Percentiles rank a stretch among this genome's conserved stretches.
phyloP scores from a whole-genome alignment of 2,888 invertebrate species.

The Machimus atricapillus region DNA sequence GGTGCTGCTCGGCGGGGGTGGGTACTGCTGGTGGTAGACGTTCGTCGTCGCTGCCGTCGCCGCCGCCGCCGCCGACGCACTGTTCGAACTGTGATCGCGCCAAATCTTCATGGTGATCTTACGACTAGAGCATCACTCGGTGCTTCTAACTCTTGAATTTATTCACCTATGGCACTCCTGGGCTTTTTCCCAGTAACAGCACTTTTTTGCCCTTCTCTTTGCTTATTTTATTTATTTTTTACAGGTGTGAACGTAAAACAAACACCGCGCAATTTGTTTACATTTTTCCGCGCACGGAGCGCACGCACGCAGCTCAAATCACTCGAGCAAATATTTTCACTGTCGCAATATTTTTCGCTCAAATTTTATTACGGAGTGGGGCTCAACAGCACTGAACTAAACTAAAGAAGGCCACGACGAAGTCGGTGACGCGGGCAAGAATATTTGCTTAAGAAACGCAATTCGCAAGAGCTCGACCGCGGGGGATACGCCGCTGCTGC shows the following conservation, averaged over 20 bases:
- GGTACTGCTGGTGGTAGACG: constrained; percentile 49
- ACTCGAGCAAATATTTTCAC: constrained; percentile 27
- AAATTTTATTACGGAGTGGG: neutral
- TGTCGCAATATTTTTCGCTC: constrained; percentile 5
- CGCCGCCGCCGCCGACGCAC: neutral
- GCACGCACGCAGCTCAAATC: constrained; percentile 17
- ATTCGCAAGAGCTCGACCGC: neutral
- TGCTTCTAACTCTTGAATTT: neutral
- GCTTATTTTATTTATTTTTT: neutral
- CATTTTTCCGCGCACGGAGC: neutral
- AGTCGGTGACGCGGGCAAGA: neutral
- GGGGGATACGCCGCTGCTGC: neutral
- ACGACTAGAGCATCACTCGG: constrained; percentile 20
- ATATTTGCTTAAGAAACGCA: neutral
- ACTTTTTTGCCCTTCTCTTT: neutral
- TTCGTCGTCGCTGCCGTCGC: constrained; percentile 39
- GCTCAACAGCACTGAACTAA: neutral
- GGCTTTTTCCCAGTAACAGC: neutral
- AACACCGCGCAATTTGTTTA: constrained; percentile 13
- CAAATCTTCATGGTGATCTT: constrained; percentile 43
- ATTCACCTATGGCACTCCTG: constrained; percentile 27
- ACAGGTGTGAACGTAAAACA: neutral
- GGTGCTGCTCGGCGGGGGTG: constrained; percentile 48
- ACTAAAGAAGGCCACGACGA: neutral
- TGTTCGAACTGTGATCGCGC: constrained; percentile 43